Conservation (phyloP, 2,797 vertebrate species). For the Melanotaenia trifasciata region DNA sequence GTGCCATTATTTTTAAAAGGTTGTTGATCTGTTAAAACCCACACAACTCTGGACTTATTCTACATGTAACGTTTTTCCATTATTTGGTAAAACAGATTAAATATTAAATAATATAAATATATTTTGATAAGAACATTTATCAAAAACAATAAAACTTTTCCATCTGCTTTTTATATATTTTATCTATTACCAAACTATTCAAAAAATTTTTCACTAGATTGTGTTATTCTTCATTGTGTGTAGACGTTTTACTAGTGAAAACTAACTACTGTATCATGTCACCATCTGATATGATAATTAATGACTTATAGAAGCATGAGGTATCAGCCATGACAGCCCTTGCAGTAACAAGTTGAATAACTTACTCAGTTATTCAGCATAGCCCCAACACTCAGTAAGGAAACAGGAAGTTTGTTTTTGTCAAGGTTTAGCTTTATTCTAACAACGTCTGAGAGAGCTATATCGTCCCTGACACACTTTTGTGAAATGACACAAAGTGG, state of each 20-base stretch:
- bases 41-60: not conserved
- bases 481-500: not conserved
- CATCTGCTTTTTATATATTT: not conserved
- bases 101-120: not conserved
- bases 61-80: not conserved
- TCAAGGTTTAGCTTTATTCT: not conserved
- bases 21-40: not conserved
- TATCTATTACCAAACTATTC: not conserved
- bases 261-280: not conserved
- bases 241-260: not conserved
- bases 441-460: not conserved
- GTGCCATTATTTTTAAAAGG: no score
- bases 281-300: not conserved
- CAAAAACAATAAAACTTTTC: not conserved
- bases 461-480: not conserved
- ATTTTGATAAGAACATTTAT: not conserved
- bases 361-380: no score
- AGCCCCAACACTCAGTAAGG: not conserved
- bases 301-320: not conserved
- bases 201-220: slow-evolving; percentile 1
- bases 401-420: not conserved
- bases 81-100: not conserved
- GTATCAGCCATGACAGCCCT: not conserved
- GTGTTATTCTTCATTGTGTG: not conserved
- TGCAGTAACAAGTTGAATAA: not conserved